Base-by-base conservation (phyloP, 2,797 vertebrate genomes). In the Protonibea diacanthus region DNA sequence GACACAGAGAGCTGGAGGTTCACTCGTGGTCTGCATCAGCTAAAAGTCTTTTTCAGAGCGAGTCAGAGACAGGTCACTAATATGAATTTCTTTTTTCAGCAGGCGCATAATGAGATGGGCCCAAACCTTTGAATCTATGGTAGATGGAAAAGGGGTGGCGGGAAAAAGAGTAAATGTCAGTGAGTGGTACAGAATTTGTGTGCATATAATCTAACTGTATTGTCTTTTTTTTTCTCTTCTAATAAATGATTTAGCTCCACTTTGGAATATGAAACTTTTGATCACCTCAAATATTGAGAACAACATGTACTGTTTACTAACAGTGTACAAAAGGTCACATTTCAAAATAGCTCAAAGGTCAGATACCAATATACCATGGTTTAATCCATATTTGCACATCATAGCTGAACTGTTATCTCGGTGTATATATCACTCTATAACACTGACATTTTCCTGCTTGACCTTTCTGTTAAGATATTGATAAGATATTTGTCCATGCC, bases 41-140 rank as follows among this genome's bases (percentile, higher is more conserved):
- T 42, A 12, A 56, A 76, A 56, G 73, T 61, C 40, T 42, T 23
- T 73, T 77, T 77, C 3, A 7, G 23, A 27, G 23, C 25, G 62
- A 78, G 74, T 73, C 85, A 73, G 62, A 53, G 74, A 20, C 53
- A 0, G 53, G 63, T 66, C 67, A 45, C 21, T 21, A 40, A 70
- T 51, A 40, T 61, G 42, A 80, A 47, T 66, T 55, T 64, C 25
- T 38, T 61, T 74, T 71, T 71, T 60, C 47, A 11, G 38, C 47
- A 62, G 64, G 6, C 2, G 6, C 51, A 42, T 15, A 13, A 9
- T 59, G 52, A 48, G 33, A 55, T 6, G 76, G 47, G 17, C 53
- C 17, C 4, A 15, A 45, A 72, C 23, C 45, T n/a, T 61, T 0
- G 1, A 21, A 18, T n/a, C 4, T 48, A 13, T 51, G 61, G 6